Percentiles rank a stretch among this genome's conserved stretches.
Conservation (phyloP, 2,888 invertebrate genomes). For the Rhaphigaster nebulosa region DNA sequence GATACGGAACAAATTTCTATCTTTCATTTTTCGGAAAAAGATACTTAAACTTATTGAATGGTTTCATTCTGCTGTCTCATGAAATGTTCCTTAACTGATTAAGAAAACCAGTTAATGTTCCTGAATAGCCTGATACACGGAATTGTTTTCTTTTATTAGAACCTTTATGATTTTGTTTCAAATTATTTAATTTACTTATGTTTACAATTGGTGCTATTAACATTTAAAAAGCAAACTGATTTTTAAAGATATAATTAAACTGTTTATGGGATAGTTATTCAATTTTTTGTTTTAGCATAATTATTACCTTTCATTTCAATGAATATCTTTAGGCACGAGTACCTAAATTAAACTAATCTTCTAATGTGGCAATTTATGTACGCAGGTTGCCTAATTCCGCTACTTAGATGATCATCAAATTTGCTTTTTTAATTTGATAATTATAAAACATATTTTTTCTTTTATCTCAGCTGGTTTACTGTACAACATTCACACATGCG, state of each 20-base stretch:
- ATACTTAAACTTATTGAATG: no score
- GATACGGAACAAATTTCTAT: no score
- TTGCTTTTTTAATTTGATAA: neutral
- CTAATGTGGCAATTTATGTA: neutral
- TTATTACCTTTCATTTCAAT: neutral
- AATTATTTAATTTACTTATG: neutral
- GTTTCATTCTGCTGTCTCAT: no score
- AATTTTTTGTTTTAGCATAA: neutral
- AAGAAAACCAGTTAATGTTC: no score
- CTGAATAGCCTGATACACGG: neutral
- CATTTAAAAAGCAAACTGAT: neutral
- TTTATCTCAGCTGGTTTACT: slow-evolving; percentile 40
- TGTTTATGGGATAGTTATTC: neutral
- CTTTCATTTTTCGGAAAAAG: no score
- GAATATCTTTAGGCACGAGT: neutral
- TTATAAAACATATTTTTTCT: neutral
- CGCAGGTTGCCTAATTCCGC: neutral
- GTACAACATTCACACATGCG: slow-evolving; percentile 52
- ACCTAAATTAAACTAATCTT: neutral
- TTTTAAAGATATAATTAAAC: neutral
- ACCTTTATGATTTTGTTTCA: neutral
- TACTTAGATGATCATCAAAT: neutral
- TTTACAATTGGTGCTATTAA: neutral
- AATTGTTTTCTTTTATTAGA: neutral
- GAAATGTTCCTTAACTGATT: no score